A percentile compares a stretch with the other conserved stretches of the same genome.
Conservation (phyloP, 64 coral and sea anemone genomes). For the Montipora efflorescens region DNA sequence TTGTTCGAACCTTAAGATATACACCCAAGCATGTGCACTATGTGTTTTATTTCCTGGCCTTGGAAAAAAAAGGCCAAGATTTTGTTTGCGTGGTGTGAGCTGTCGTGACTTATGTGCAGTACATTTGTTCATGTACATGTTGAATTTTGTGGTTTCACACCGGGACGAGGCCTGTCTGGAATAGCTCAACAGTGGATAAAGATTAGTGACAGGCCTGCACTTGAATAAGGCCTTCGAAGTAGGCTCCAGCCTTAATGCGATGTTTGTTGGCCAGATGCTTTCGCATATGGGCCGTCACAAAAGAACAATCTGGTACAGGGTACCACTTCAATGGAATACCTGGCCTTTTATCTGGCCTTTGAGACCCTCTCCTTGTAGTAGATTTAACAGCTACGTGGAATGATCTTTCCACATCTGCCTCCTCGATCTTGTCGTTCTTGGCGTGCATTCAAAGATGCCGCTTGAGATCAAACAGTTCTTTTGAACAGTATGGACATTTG, state of each 20-base stretch:
- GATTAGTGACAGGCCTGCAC: no score
- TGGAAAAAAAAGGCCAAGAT: no score
- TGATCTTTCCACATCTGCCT: neutral
- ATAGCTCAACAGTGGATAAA: no score
- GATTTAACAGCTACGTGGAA: neutral
- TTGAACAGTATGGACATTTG: neutral
- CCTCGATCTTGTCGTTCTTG: neutral
- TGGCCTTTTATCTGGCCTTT: no score
- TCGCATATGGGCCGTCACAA: neutral
- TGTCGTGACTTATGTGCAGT: no score
- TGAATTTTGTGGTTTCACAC: no score
- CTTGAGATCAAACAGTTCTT: neutral
- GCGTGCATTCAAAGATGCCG: neutral
- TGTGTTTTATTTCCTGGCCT: no score
- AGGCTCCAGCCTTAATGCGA: neutral
- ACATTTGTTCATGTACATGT: no score
- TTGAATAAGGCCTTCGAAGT: neutral
- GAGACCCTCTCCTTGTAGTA: neutral
- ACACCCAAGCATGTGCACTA: no score
- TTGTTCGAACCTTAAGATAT: no score
- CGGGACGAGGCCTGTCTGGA: no score
- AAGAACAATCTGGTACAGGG: neutral
- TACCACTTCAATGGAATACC: neutral
- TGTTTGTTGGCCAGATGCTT: neutral
- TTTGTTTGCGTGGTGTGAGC: no score